Percentiles rank a stretch among this genome's conserved stretches.
Conservation (phyloP, 1,140 invertebrate genomes). For the Drosophila leontia region DNA sequence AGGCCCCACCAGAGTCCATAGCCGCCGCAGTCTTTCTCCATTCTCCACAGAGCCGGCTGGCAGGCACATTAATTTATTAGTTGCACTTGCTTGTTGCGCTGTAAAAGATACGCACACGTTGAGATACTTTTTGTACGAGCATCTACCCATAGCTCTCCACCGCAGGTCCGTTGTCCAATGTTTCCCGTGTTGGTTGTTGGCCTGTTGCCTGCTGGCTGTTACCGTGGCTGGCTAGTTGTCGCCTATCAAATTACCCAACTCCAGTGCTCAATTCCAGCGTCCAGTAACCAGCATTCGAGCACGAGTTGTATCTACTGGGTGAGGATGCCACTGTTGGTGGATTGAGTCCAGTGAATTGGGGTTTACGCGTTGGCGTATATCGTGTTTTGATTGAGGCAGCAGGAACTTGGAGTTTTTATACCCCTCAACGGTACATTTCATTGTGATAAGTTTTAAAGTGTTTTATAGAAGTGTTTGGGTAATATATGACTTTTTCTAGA, state of each 20-base stretch:
- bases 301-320: conserved; percentile 21
- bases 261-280: conserved; percentile 36
- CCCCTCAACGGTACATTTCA: conserved; percentile 7
- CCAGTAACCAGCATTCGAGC: conserved; percentile 12
- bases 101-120: conserved; percentile 73
- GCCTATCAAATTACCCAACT: conserved; percentile 73
- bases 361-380: conserved; percentile 48
- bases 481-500: conserved; percentile 4
- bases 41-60: conserved; percentile 26
- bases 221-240: conserved; percentile 66
- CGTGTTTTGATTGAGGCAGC: conserved; percentile 38
- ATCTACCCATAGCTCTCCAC: conserved; percentile 10
- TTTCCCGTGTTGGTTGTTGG: conserved; percentile 11
- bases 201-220: conserved; percentile 16
- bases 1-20: conserved; percentile 35
- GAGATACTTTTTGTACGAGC: conserved; percentile 44
- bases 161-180: conserved; percentile 38
- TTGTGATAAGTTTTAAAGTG: conserved; percentile 4
- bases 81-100: conserved; percentile 69
- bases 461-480: conserved; percentile 1
- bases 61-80: conserved; percentile 78
- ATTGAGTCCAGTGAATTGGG: conserved; percentile 38
- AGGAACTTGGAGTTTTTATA: conserved; percentile 2
- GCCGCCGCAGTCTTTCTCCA: conserved; percentile 17
- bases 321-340: conserved; percentile 21